Conservation (phyloP, 2,797 vertebrate genomes). For the Pelochelys cantorii region DNA sequence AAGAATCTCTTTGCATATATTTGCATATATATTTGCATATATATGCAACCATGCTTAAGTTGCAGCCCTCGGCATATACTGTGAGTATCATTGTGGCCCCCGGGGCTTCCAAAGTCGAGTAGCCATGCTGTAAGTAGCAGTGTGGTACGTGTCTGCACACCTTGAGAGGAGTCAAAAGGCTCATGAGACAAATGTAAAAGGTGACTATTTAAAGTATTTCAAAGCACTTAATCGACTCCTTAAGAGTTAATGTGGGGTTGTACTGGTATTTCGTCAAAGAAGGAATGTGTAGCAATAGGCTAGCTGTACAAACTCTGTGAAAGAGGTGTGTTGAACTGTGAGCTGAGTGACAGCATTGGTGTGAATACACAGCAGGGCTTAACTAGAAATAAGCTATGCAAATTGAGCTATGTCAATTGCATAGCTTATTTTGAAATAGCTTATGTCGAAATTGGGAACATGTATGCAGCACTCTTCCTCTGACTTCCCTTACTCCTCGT, state of each 20-base stretch:
- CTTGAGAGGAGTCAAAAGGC: neutral
- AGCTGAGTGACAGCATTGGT: neutral
- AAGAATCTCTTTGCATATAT: too few relatives aligned
- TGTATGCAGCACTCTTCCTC: too few relatives aligned
- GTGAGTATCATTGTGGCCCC: too few relatives aligned
- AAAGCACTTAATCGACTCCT: neutral
- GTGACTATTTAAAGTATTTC: neutral
- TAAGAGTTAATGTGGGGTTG: neutral
- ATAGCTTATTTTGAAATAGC: too few relatives aligned
- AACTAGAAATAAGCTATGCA: too few relatives aligned
- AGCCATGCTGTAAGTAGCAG: fast-evolving
- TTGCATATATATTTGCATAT: too few relatives aligned
- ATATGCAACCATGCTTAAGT: too few relatives aligned
- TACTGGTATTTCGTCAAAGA: neutral
- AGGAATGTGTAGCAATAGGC: neutral
- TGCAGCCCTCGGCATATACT: too few relatives aligned
- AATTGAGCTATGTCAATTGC: too few relatives aligned
- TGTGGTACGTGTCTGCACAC: neutral
- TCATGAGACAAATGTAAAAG: neutral
- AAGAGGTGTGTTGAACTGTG: neutral
- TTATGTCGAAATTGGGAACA: too few relatives aligned
- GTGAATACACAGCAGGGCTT: neutral
- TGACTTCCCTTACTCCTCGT: too few relatives aligned
- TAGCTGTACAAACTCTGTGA: neutral
- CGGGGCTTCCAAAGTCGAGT: too few relatives aligned